Evolutionary conservation across 2,113 vertebrate genomes (phyloP).

Genomic region (Propithecus coquereli): DNA sequence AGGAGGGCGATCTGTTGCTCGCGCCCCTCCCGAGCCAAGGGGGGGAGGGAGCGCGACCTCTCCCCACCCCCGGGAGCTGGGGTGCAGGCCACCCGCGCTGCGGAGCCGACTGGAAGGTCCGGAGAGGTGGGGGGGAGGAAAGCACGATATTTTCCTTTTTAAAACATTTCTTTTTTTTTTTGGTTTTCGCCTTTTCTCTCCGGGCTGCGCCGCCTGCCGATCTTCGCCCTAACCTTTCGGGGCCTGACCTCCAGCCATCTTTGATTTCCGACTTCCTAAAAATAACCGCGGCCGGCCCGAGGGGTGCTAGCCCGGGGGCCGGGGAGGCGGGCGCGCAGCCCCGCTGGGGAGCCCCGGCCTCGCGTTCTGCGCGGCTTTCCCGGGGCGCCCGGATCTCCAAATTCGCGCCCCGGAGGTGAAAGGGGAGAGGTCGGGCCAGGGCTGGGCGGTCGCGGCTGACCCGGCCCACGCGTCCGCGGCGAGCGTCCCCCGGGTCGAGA

Average conservation of each 20-base stretch:
- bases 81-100: conserved; percentile 63
- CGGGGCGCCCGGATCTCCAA: neutral
- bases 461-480: neutral
- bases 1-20: conserved; percentile 49
- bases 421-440: conserved; percentile 30
- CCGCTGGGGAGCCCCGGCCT: neutral
- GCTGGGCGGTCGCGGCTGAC: neutral
- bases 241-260: conserved; percentile 90
- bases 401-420: neutral
- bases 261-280: conserved; percentile 90
- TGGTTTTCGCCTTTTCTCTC: neutral
- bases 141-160: fast-evolving
- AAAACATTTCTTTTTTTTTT: neutral
- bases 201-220: conserved; percentile 72
- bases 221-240: conserved; percentile 84
- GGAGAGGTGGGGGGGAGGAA: neutral
- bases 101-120: neutral
- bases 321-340: neutral
- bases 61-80: conserved; percentile 18
- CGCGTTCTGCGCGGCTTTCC: neutral
- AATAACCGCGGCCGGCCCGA: conserved; percentile 81
- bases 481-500: neutral
- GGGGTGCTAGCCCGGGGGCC: conserved; percentile 62
- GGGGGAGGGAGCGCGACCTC: conserved; percentile 58
- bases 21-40: conserved; percentile 51